Evolutionary conservation across 2,797 vertebrate species (phyloP).

Genomic region (Semaprochilodus insignis): DNA sequence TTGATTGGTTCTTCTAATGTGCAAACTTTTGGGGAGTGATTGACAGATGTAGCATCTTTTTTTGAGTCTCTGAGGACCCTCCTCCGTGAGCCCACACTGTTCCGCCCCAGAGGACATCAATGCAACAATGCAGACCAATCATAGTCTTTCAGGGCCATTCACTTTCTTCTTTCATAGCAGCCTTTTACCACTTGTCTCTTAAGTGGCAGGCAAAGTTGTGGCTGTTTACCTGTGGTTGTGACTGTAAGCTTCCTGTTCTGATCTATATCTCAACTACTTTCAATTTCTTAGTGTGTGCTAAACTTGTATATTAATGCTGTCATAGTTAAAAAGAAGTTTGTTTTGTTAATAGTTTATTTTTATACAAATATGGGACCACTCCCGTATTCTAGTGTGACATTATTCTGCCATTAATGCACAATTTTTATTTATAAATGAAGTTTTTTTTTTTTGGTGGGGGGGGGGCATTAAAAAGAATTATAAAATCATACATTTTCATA

Average conservation of each 20-base stretch:
- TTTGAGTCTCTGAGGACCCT: conserved; percentile 47
- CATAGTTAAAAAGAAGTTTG: too few species aligned
- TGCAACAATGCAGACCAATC: conserved; percentile 47
- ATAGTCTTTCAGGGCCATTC: conserved; percentile 9
- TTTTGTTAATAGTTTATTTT: too few species aligned
- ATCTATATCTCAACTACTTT: not conserved
- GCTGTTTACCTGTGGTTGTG: not conserved
- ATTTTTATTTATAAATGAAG: too few species aligned
- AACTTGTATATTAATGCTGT: too few species aligned
- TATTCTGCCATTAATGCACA: too few species aligned
- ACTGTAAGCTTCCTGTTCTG: not conserved
- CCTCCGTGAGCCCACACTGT: conserved; percentile 49
- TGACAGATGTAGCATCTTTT: conserved; percentile 27
- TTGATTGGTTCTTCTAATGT: not conserved
- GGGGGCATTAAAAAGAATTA: too few species aligned
- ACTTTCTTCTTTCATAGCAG: conserved; percentile 11
- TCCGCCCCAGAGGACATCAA: conserved; percentile 48
- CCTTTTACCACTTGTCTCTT: conserved; percentile 7
- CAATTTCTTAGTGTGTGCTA: too few species aligned
- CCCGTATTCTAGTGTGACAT: too few species aligned
- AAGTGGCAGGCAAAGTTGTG: not conserved
- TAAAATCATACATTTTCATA: too few species aligned
- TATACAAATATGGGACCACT: too few species aligned
- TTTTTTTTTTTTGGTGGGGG: too few species aligned
- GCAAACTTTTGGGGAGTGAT: not conserved